Evolutionary conservation across 2,888 invertebrate genomes (phyloP), one percentile per base, ranked within the genome.

Genomic region (Eupithecia exiguata): DNA sequence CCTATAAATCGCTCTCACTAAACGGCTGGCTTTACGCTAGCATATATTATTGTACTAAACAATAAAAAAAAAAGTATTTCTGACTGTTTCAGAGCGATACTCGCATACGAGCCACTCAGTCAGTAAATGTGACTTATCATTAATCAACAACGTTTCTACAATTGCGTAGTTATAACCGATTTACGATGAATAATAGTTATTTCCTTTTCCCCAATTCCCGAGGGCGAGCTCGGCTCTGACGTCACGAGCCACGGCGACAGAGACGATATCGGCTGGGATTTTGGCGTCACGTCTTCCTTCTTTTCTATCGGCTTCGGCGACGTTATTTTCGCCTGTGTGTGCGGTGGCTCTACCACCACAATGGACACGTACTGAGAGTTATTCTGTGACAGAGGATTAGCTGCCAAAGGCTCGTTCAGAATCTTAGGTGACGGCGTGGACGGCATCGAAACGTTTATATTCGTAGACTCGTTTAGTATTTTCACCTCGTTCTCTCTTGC

Each of bases 101-200:
- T 58, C 53, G 21, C 46, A n/a, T n/a, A 1, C n/a, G 18, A n/a
- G 46, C n/a, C 46, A n/a, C 46, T 46, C 53, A 53, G 12, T 21
- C 53, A 25, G 12, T 25, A 21, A 49, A 14, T 14, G 25, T 25
- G 14, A 3, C 18, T 46, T 46, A 16, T 49, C 1, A 7, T 9
- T 53, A 21, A 12, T 62, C 36, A 35, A 40, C 25, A 25, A 40
- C n/a, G 61, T 62, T 18, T 68, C 82, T 89, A 93, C 72, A 98
- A 95, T 91, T 98, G 98, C 77, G 98, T 98, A 79, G 97, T 98
- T 83, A 98, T 98, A 84, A 98, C 98, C 77, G 97, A 97, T 92
- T 97, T 98, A 82, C 97, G 96, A 85, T 97, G 96, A 80, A 97
- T 97, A 71, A 96, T 95, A 68, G 96, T 96, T 78, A 96, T 96